A percentile compares a stretch with the other conserved stretches of the same genome.
Conservation (phyloP, 2,888 invertebrate genomes). For the Galerucella calmariensis region DNA sequence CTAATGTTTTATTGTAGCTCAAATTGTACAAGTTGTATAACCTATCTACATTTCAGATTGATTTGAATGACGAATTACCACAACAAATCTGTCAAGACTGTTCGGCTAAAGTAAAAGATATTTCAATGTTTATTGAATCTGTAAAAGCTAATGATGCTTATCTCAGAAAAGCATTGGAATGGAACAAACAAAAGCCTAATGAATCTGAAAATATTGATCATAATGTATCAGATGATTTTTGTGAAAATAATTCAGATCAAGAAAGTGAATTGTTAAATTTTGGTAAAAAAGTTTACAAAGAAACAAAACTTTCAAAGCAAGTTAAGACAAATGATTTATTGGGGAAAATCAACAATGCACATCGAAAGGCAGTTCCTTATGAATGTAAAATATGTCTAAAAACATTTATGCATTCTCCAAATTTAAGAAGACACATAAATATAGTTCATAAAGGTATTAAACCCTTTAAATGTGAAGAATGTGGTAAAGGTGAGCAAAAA, state of each 20-base stretch:
- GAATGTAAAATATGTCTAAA: slow-evolving; percentile 44
- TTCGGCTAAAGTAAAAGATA: slow-evolving; percentile 31
- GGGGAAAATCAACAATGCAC: slow-evolving; percentile 22
- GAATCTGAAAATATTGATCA: background rate
- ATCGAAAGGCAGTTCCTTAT: slow-evolving; percentile 40
- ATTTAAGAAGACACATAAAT: slow-evolving; percentile 43
- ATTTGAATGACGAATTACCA: slow-evolving; percentile 40
- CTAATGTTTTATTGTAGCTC: background rate
- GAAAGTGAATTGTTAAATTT: background rate
- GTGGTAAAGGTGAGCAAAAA: slow-evolving; percentile 49
- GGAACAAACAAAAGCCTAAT: slow-evolving; percentile 21
- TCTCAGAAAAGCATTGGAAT: slow-evolving; percentile 32
- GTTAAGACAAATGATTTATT: slow-evolving; percentile 34
- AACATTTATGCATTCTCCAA: slow-evolving; percentile 41
- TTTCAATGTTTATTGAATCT: slow-evolving; percentile 36
- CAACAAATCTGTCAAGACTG: slow-evolving; percentile 41
- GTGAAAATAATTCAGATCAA: slow-evolving; percentile 1
- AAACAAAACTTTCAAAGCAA: slow-evolving; percentile 16
- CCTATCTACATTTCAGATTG: slow-evolving; percentile 29
- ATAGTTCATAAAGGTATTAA: slow-evolving; percentile 49
- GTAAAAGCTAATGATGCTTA: slow-evolving; percentile 39
- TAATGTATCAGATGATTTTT: slow-evolving; percentile 10
- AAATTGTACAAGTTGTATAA: background rate
- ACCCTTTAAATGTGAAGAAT: slow-evolving; percentile 51
- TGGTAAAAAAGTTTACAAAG: slow-evolving; percentile 18